Percentiles rank a stretch among this genome's conserved stretches.
Conservation (phyloP, 2,888 invertebrate genomes). For the Mythimna vitellina region DNA sequence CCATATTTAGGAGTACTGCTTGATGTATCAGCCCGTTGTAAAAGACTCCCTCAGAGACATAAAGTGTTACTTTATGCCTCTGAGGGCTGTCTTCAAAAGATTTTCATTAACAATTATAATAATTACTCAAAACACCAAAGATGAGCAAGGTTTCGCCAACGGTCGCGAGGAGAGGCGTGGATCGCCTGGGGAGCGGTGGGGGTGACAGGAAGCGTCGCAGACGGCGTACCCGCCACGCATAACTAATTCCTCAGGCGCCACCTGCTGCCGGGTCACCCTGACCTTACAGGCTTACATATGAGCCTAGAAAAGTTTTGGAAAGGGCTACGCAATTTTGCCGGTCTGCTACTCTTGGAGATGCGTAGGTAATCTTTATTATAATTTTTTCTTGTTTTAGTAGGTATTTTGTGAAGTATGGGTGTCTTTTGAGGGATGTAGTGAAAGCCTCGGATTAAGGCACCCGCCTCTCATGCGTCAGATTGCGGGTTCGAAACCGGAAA, state of each 20-base stretch:
- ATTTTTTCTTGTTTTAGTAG: too few species aligned
- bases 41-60: too few species aligned
- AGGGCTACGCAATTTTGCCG: conserved; percentile 19
- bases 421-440: too few species aligned
- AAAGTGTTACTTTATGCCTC: too few species aligned
- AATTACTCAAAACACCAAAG: conserved; percentile 40
- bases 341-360: too few species aligned
- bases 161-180: conserved; percentile 43
- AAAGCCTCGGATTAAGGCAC: too few species aligned
- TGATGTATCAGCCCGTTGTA: too few species aligned
- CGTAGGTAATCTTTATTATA: too few species aligned
- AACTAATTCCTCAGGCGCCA: conserved; percentile 78
- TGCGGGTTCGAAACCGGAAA: too few species aligned
- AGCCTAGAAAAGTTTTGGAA: conserved; percentile 65
- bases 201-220: conserved; percentile 80
- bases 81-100: not conserved
- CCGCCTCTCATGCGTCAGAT: too few species aligned
- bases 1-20: too few species aligned
- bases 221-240: conserved; percentile 80
- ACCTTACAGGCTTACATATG: conserved; percentile 53
- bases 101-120: conserved; percentile 17
- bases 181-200: conserved; percentile 56
- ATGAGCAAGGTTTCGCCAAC: conserved; percentile 53
- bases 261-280: conserved; percentile 67
- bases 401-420: too few species aligned